These are phyloP conservation scores for Machimus atricapillus DNA, from an alignment of 2,888 invertebrate species.

Conservation along the genomic window DNA sequence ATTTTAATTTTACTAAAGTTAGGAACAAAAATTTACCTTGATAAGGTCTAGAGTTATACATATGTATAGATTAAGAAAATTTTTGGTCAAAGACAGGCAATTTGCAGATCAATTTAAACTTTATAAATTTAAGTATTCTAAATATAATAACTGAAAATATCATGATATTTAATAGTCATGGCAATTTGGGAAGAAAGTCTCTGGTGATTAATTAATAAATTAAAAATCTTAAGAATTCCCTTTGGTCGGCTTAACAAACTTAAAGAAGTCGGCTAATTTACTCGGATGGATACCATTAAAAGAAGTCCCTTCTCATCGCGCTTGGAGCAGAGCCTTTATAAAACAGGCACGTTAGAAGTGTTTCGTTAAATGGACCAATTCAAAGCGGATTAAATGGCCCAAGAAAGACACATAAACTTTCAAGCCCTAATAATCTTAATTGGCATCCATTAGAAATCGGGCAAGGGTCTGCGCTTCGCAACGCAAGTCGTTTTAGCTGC, in stretches of 20 bases:
- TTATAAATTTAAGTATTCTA: too few relatives aligned
- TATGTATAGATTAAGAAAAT: too few relatives aligned
- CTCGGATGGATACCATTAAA: neutral
- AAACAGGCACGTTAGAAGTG: neutral
- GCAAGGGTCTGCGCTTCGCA: conserved; percentile 15
- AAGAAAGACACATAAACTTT: conserved; percentile 58
- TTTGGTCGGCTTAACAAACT: neutral
- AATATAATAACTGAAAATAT: too few relatives aligned
- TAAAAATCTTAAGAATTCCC: neutral
- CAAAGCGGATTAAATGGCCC: conserved; percentile 53
- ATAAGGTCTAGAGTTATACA: too few relatives aligned
- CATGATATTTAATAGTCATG: neutral
- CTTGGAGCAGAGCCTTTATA: neutral
- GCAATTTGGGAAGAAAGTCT: neutral
- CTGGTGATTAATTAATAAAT: neutral
- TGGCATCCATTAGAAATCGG: conserved; percentile 49
- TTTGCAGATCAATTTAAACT: too few relatives aligned
- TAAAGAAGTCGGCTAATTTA: neutral
- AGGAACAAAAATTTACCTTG: too few relatives aligned
- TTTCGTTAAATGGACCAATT: conserved; percentile 41
- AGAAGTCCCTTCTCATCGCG: neutral
- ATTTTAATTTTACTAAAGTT: too few relatives aligned
- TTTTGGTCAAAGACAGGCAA: too few relatives aligned
- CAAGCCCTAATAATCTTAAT: conserved; percentile 61
- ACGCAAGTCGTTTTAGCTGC: neutral